These are phyloP conservation scores for Calycopis cecrops DNA, from an alignment of 1,140 invertebrate genomes.

Conservation along the genomic window DNA sequence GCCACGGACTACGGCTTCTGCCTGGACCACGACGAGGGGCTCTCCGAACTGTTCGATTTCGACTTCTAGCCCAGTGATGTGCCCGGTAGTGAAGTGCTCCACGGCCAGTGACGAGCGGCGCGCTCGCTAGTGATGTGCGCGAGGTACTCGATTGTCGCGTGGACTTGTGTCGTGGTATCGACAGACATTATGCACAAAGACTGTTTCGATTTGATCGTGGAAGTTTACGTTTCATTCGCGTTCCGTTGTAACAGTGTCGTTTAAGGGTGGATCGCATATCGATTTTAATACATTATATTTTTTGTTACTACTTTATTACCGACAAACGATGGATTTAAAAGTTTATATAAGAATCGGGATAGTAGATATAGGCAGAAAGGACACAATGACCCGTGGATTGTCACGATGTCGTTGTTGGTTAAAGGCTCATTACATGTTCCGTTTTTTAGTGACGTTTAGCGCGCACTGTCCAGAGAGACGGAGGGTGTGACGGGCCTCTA, in stretches of 20 bases:
- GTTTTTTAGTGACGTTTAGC: too few species aligned
- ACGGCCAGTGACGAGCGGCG: neutral
- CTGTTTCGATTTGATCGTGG: constrained; percentile 2
- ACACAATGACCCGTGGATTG: too few species aligned
- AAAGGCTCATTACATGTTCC: too few species aligned
- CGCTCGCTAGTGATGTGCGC: neutral
- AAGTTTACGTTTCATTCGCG: constrained; percentile 5
- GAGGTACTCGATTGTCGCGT: constrained; percentile 8
- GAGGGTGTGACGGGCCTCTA: too few species aligned
- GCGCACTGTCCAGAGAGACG: too few species aligned
- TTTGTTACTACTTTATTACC: too few species aligned
- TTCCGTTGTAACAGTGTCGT: constrained; percentile 4
- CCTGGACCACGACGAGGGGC: constrained; percentile 87
- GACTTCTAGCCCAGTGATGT: constrained; percentile 52
- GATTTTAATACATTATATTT: neutral
- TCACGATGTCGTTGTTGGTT: too few species aligned
- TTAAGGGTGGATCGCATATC: constrained; percentile 1
- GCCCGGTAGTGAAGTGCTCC: neutral
- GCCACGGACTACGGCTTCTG: constrained; percentile 91
- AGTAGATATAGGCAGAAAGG: too few species aligned
- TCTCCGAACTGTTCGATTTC: constrained; percentile 91
- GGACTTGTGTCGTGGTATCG: constrained; percentile 12
- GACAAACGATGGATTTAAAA: too few species aligned
- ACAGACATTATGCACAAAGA: constrained; percentile 25
- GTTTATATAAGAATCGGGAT: too few species aligned